Percentiles rank a stretch among this genome's conserved stretches.
Conservation (phyloP, 1,140 invertebrate species). For the Pseudoatta argentina region DNA sequence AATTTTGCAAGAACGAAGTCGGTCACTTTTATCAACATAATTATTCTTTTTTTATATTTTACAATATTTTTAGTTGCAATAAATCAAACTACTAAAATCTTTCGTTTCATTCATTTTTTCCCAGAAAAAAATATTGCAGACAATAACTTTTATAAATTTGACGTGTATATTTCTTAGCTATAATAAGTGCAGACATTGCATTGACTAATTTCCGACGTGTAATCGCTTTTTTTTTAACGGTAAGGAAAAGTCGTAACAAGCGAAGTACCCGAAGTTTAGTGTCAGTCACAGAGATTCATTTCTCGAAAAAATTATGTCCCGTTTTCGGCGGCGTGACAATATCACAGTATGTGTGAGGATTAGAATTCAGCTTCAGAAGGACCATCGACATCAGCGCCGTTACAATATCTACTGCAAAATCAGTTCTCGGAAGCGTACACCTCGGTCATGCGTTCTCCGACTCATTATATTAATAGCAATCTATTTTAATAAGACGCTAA, state of each 20-base stretch:
- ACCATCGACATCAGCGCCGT: neutral
- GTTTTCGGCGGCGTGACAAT: neutral
- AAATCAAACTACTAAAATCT: neutral
- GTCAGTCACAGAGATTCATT: neutral
- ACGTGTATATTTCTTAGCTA: neutral
- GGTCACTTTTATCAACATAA: neutral
- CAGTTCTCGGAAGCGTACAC: neutral
- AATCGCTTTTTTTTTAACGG: neutral
- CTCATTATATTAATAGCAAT: slow-evolving; percentile 55
- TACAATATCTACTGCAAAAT: neutral
- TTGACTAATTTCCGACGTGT: neutral
- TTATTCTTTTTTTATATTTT: neutral
- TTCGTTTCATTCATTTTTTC: neutral
- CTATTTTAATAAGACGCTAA: slow-evolving; percentile 43
- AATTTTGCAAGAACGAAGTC: neutral
- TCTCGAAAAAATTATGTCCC: slow-evolving; percentile 17
- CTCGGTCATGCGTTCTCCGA: neutral
- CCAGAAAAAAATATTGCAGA: neutral
- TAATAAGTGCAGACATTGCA: neutral
- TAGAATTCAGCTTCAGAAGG: neutral
- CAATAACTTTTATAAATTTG: slow-evolving; percentile 3
- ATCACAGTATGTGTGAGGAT: neutral
- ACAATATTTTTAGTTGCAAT: neutral
- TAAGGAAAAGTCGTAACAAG: slow-evolving; percentile 16
- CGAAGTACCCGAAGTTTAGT: slow-evolving; percentile 31